A percentile compares a stretch with the other conserved stretches of the same genome.
phyloP scores from a whole-genome alignment of 2,113 vertebrate species.

The Agapornis roseicollis region DNA sequence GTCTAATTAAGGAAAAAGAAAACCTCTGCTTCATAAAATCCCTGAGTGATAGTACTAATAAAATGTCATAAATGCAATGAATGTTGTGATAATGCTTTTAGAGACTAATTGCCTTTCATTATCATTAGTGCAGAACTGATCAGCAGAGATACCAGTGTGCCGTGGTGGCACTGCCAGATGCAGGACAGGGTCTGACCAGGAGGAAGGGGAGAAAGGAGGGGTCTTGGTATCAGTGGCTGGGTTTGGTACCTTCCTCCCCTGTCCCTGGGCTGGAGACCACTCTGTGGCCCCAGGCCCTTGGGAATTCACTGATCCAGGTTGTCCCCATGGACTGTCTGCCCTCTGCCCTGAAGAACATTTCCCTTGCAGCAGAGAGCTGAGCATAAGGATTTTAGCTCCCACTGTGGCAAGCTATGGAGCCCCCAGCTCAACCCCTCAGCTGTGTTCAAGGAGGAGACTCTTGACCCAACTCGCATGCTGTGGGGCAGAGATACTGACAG shows the following conservation, averaged over 20 bases:
- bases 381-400: accelerated
- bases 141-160: not conserved
- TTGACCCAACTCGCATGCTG: accelerated
- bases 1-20: slow-evolving; percentile 32
- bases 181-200: not conserved
- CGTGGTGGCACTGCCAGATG: accelerated
- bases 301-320: accelerated
- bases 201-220: not conserved
- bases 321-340: not conserved
- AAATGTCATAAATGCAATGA: not conserved
- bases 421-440: not conserved
- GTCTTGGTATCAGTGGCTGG: not conserved
- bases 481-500: not conserved
- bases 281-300: not conserved
- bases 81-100: slow-evolving; percentile 12
- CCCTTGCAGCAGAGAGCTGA: not conserved
- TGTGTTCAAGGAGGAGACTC: not conserved
- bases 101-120: slow-evolving; percentile 48
- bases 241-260: not conserved
- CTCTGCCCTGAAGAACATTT: accelerated
- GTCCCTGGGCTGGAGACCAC: not conserved
- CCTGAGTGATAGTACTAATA: slow-evolving; percentile 26
- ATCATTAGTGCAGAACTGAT: slow-evolving; percentile 31
- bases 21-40: slow-evolving; percentile 11
- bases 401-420: accelerated